Percentiles rank a stretch among this genome's conserved stretches.
Evolutionary conservation across 2,888 invertebrate genomes (phyloP).

Genomic region (Drosophila formosana): DNA sequence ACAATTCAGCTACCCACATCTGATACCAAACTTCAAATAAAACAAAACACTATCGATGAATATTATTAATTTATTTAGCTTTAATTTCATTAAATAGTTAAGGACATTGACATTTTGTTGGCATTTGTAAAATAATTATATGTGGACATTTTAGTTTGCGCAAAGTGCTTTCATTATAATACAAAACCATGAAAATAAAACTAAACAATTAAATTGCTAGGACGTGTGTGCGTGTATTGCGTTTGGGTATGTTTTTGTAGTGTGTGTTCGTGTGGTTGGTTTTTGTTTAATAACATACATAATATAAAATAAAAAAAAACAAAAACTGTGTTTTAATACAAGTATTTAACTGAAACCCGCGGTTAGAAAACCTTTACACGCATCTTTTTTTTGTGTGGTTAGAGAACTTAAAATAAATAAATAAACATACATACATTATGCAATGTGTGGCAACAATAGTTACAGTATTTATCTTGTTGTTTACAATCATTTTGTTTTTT

Average conservation of each 20-base stretch:
- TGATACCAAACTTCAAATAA: neutral
- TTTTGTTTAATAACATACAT: conserved; percentile 58
- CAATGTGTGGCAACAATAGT: conserved; percentile 75
- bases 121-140: conserved; percentile 65
- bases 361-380: conserved; percentile 62
- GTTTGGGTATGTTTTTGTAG: conserved; percentile 32
- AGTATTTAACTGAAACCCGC: conserved; percentile 64
- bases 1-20: no score
- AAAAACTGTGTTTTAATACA: conserved; percentile 58
- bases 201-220: conserved; percentile 79
- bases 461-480: conserved; percentile 49
- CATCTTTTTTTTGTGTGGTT: conserved; percentile 46
- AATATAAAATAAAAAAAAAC: conserved; percentile 47
- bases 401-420: conserved; percentile 75
- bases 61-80: conserved; percentile 76
- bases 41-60: conserved; percentile 10
- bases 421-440: conserved; percentile 74
- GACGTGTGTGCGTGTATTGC: conserved; percentile 52
- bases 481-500: conserved; percentile 33
- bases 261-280: conserved; percentile 16
- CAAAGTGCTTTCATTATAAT: conserved; percentile 54
- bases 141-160: conserved; percentile 53
- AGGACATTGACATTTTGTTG: conserved; percentile 77
- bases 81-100: conserved; percentile 78
- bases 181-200: conserved; percentile 53